phyloP scores from a whole-genome alignment of 2,888 invertebrate genomes.

The Pherbina coryleti region DNA sequence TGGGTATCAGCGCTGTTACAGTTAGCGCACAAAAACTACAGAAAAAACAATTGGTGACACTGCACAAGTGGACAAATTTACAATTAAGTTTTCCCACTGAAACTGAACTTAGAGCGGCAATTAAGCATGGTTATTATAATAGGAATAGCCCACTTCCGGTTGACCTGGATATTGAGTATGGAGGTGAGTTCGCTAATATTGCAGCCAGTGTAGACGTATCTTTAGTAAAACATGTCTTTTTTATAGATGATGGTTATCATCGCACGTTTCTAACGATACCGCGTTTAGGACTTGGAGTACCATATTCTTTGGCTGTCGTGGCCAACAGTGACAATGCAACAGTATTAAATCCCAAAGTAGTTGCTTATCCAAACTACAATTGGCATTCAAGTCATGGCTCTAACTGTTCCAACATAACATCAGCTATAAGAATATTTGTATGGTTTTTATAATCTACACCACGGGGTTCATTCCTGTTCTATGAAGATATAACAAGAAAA shows the following conservation, averaged over 20 bases:
- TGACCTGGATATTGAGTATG: slow-evolving; percentile 64
- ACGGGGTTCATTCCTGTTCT: not conserved
- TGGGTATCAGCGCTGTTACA: slow-evolving; percentile 25
- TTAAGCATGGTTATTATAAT: slow-evolving; percentile 71
- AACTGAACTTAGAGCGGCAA: slow-evolving; percentile 68
- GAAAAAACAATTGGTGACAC: slow-evolving; percentile 67
- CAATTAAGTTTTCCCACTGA: slow-evolving; percentile 75
- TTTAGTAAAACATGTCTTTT: not conserved
- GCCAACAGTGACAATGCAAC: slow-evolving; percentile 57
- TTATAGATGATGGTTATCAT: slow-evolving; percentile 63
- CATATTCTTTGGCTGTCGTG: slow-evolving; percentile 79
- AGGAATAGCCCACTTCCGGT: slow-evolving; percentile 76
- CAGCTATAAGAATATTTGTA: slow-evolving; percentile 81
- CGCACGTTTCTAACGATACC: slow-evolving; percentile 81
- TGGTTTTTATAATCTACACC: not conserved
- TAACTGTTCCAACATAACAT: slow-evolving; percentile 78
- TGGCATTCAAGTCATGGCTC: slow-evolving; percentile 74
- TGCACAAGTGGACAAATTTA: slow-evolving; percentile 77
- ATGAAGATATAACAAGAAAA: no score
- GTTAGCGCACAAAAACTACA: slow-evolving; percentile 40
- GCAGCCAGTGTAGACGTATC: not conserved
- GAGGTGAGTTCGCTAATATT: slow-evolving; percentile 51
- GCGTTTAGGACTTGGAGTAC: slow-evolving; percentile 79
- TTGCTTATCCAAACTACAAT: slow-evolving; percentile 76
- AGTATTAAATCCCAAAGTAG: slow-evolving; percentile 68